Evolutionary conservation across 2,888 invertebrate species (phyloP).

Genomic region (Fabriciana adippe): DNA sequence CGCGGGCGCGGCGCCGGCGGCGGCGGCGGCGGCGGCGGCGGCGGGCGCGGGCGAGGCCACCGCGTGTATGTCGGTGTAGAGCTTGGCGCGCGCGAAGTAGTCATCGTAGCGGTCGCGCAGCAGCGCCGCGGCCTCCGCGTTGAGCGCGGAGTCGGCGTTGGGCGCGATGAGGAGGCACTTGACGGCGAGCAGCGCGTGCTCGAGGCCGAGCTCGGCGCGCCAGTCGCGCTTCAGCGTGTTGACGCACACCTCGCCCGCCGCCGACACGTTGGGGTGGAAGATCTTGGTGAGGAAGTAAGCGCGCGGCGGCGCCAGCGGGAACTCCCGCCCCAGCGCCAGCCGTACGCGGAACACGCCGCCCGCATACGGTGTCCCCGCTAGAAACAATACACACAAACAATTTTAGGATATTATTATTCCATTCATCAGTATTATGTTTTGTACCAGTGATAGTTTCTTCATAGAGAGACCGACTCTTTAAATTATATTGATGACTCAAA

Average conservation of each 20-base stretch:
- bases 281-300: slow-evolving; percentile 97
- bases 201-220: slow-evolving; percentile 97
- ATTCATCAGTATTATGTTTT: too few relatives aligned
- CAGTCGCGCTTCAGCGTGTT: slow-evolving; percentile 98
- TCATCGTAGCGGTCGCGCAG: slow-evolving; percentile 95
- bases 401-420: too few relatives aligned
- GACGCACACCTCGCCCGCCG: slow-evolving; percentile 97
- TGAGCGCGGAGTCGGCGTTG: slow-evolving; percentile 97
- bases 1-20: slow-evolving; percentile 22
- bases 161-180: slow-evolving; percentile 97
- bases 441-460: too few relatives aligned
- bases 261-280: slow-evolving; percentile 98
- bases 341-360: slow-evolving; percentile 95
- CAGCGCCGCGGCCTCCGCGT: slow-evolving; percentile 97
- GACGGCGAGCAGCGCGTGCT: slow-evolving; percentile 95
- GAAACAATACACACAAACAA: not conserved
- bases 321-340: slow-evolving; percentile 94
- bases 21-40: slow-evolving; percentile 11
- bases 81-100: slow-evolving; percentile 85
- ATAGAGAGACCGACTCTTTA: too few relatives aligned
- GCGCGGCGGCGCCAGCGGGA: slow-evolving; percentile 95
- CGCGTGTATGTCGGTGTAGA: slow-evolving; percentile 75
- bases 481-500: too few relatives aligned
- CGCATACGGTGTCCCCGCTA: slow-evolving; percentile 95
- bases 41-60: slow-evolving; percentile 63